Evolutionary conservation across 2,888 invertebrate genomes (phyloP).

Genomic region (Muschampia staudingeri): DNA sequence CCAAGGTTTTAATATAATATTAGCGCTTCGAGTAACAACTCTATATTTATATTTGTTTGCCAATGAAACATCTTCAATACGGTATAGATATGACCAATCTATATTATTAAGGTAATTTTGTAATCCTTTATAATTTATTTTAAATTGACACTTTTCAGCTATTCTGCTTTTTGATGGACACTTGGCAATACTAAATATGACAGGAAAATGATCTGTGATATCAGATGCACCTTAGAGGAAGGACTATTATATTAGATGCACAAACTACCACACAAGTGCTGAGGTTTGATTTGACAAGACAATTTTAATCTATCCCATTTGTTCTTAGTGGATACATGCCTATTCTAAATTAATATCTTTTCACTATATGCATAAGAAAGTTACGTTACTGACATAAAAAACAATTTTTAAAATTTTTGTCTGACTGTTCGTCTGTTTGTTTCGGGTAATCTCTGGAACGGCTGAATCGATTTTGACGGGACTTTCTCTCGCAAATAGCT

Average conservation of each 20-base stretch:
- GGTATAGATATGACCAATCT: background rate
- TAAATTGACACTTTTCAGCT: background rate
- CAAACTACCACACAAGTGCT: background rate
- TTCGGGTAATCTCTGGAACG: too few relatives aligned
- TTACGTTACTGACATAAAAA: too few relatives aligned
- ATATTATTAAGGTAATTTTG: background rate
- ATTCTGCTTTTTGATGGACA: background rate
- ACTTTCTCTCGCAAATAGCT: too few relatives aligned
- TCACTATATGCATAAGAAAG: background rate
- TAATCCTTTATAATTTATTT: background rate
- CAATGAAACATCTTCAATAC: background rate
- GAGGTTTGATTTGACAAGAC: background rate
- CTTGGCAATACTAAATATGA: background rate
- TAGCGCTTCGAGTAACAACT: background rate
- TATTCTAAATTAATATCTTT: too few relatives aligned
- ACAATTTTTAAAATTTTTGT: too few relatives aligned
- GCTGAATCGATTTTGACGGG: too few relatives aligned
- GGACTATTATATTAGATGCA: background rate
- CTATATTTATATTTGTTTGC: too few relatives aligned
- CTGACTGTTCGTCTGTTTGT: too few relatives aligned
- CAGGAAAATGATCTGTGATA: background rate
- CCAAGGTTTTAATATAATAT: background rate
- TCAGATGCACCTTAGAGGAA: background rate
- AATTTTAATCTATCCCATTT: too few relatives aligned
- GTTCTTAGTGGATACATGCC: too few relatives aligned